A percentile compares a stretch with the other conserved stretches of the same genome.
These are phyloP conservation scores for Lissocephala sabroskyi DNA, from an alignment of 2,888 invertebrate genomes.

Conservation along the genomic window DNA sequence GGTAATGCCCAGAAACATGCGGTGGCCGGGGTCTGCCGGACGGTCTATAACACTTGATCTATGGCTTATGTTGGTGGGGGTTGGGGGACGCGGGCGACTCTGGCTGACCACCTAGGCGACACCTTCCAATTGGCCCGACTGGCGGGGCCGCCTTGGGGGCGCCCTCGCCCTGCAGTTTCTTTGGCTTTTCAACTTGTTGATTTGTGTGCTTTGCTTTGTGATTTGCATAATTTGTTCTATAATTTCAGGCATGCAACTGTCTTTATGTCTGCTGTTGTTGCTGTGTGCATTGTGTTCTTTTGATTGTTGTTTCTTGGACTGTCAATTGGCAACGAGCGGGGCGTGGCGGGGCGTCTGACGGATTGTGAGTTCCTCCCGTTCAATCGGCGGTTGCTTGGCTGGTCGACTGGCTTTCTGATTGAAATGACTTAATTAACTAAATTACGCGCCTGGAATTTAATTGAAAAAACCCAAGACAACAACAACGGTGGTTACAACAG, in stretches of 20 bases:
- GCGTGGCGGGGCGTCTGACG: background rate
- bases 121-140: no score
- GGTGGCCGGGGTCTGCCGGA: no score
- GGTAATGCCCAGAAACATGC: no score
- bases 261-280: conserved; percentile 22
- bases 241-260: conserved; percentile 60
- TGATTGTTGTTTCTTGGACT: background rate
- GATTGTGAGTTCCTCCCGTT: background rate
- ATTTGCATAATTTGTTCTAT: conserved; percentile 67
- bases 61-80: no score
- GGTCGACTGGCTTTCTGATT: conserved; percentile 35
- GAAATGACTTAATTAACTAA: conserved; percentile 70
- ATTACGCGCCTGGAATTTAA: conserved; percentile 70
- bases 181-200: conserved; percentile 8
- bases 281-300: conserved; percentile 4
- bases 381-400: background rate
- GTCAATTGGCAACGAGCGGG: background rate
- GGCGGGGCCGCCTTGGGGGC: background rate
- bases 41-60: no score
- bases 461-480: conserved; percentile 36
- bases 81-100: no score
- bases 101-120: no score
- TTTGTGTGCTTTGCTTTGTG: conserved; percentile 50
- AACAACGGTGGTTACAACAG: conserved; percentile 12
- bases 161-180: conserved; percentile 3